These are phyloP conservation scores for Galleria mellonella DNA, from an alignment of 1,140 invertebrate genomes.

Conservation along the genomic window DNA sequence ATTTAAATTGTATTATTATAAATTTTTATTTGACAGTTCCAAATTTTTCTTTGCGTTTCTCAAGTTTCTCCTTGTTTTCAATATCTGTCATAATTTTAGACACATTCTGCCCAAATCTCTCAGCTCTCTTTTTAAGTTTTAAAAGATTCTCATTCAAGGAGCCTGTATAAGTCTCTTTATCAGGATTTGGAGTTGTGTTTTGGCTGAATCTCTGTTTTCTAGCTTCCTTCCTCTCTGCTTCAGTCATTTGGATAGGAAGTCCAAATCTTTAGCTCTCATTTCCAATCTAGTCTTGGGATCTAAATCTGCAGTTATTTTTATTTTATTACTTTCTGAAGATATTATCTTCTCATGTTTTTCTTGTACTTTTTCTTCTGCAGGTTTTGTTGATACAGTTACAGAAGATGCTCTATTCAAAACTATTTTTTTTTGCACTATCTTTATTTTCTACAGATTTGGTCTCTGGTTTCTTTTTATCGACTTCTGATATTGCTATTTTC, in stretches of 20 bases:
- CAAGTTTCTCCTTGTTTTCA: conserved; percentile 79
- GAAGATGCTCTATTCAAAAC: conserved; percentile 80
- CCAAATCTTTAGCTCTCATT: conserved; percentile 88
- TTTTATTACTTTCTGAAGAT: conserved; percentile 26
- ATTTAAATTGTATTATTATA: not conserved
- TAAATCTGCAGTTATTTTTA: conserved; percentile 77
- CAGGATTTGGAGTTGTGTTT: conserved; percentile 21
- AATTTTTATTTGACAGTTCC: conserved; percentile 40
- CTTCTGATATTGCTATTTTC: conserved; percentile 42
- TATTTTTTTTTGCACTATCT: conserved; percentile 66
- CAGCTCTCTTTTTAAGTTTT: conserved; percentile 82
- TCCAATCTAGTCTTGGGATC: conserved; percentile 82
- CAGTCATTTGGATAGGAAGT: conserved; percentile 73
- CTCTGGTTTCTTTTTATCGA: conserved; percentile 29
- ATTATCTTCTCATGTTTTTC: conserved; percentile 19
- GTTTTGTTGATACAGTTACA: conserved; percentile 50
- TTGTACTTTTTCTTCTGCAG: conserved; percentile 20
- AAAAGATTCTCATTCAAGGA: conserved; percentile 73
- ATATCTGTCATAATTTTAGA: conserved; percentile 80
- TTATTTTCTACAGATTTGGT: conserved; percentile 31
- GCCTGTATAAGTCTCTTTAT: conserved; percentile 52
- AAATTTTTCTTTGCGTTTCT: conserved; percentile 83
- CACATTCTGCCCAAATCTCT: conserved; percentile 84
- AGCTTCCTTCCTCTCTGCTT: conserved; percentile 78
- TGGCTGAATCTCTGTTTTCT: conserved; percentile 80